A percentile compares a stretch with the other conserved stretches of the same genome.
Evolutionary conservation across 2,797 vertebrate species (phyloP).

Genomic region (Diplodus puntazzo): DNA sequence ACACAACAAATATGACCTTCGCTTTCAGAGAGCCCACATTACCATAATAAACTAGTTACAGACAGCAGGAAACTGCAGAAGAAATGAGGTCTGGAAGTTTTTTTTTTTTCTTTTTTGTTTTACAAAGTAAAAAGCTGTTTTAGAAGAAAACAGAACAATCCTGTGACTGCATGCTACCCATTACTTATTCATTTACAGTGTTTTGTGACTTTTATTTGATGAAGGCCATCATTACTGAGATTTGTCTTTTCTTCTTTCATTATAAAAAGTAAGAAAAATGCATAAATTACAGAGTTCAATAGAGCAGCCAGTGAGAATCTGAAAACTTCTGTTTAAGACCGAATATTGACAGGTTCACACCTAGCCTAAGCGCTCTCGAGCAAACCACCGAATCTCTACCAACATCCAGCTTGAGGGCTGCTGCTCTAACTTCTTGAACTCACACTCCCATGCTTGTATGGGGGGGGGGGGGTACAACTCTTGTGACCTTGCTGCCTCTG

Average conservation of each 20-base stretch:
- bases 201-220: not conserved
- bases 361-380: constrained; percentile 14
- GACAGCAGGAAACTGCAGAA: not conserved
- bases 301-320: not conserved
- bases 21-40: not conserved
- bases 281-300: not conserved
- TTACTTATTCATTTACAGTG: not conserved
- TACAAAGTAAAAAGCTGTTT: not conserved
- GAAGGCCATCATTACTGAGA: not conserved
- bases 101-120: no score
- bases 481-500: constrained; percentile 33
- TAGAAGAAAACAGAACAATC: not conserved
- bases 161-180: not conserved
- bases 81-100: no score
- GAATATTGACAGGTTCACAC: not conserved
- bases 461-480: constrained; percentile 2
- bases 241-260: not conserved
- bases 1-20: not conserved
- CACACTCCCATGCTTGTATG: not conserved
- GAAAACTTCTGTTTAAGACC: not conserved
- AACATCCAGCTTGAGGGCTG: constrained; percentile 11
- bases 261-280: constrained; percentile 10
- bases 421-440: not conserved
- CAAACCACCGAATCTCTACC: not conserved
- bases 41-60: not conserved